phyloP scores from a whole-genome alignment of 92 coral and sea anemone species.

The Palythoa grandiflora region DNA sequence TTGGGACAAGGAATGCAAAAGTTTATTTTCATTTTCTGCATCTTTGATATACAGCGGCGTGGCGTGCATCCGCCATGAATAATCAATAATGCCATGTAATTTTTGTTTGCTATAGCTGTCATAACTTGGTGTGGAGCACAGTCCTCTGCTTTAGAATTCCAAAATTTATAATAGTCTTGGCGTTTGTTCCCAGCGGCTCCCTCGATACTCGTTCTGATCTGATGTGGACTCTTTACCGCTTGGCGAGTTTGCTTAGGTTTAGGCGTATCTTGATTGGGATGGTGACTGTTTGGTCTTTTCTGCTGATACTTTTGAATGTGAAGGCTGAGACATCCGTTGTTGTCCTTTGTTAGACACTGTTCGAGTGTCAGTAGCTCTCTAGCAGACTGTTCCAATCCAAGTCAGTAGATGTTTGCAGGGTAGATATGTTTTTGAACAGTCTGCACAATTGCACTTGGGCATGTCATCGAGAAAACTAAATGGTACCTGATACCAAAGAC shows the following conservation, averaged over 20 bases:
- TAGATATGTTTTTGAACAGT: constrained; percentile 51
- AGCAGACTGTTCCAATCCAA: constrained; percentile 29
- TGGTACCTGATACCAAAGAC: background rate
- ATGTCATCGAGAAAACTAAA: constrained; percentile 13
- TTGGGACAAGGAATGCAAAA: constrained; percentile 42
- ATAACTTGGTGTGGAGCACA: constrained; percentile 45
- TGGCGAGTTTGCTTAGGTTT: constrained; percentile 44
- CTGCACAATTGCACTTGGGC: constrained; percentile 57
- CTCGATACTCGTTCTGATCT: constrained; percentile 38
- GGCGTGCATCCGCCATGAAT: constrained; percentile 56
- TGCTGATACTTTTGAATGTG: constrained; percentile 44
- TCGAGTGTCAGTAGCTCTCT: background rate
- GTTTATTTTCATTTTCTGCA: constrained; percentile 47
- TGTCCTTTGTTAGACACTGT: constrained; percentile 6
- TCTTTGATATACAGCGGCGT: constrained; percentile 45
- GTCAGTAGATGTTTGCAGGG: constrained; percentile 42
- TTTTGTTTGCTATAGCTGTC: constrained; percentile 47
- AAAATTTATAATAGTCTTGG: constrained; percentile 47
- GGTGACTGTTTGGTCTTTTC: constrained; percentile 35
- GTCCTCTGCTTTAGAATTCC: constrained; percentile 55
- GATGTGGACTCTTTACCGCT: constrained; percentile 30
- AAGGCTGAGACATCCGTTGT: constrained; percentile 1
- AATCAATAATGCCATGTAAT: constrained; percentile 58
- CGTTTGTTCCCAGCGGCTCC: constrained; percentile 46
- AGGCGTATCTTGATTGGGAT: constrained; percentile 40